These are phyloP conservation scores for Gallinago solitaria DNA, from an alignment of 2,797 vertebrate species.

Conservation along the genomic window DNA sequence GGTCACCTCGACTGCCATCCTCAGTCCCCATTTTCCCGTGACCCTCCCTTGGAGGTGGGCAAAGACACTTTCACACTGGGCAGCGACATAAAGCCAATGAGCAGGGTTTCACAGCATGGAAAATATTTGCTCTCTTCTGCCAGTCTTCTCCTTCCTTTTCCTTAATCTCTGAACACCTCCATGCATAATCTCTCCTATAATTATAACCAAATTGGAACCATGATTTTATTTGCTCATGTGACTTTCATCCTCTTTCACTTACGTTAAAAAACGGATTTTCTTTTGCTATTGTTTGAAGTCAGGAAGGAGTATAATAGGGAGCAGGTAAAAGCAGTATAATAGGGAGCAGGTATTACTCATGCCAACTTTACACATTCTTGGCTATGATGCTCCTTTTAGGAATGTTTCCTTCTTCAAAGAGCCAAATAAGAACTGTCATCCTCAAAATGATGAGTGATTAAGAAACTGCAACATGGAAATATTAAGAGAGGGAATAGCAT, in stretches of 20 bases:
- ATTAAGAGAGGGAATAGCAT: neutral
- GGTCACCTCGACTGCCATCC: neutral
- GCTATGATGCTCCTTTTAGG: neutral
- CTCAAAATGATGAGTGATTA: neutral
- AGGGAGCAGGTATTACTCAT: neutral
- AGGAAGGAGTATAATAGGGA: neutral
- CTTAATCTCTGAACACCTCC: neutral
- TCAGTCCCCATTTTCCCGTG: neutral
- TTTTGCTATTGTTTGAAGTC: neutral
- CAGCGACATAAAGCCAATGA: neutral
- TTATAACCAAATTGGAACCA: neutral
- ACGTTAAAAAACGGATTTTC: neutral
- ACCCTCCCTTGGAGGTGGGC: neutral
- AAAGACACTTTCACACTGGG: neutral
- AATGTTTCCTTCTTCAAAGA: neutral
- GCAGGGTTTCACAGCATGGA: neutral
- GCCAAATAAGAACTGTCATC: neutral
- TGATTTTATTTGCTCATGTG: neutral
- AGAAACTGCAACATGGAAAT: constrained; percentile 1
- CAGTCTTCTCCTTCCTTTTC: neutral
- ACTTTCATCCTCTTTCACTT: neutral
- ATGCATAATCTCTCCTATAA: neutral
- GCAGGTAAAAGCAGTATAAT: neutral
- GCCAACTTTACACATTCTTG: neutral
- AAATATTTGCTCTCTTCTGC: neutral